Evolutionary conservation across 2,113 vertebrate genomes (phyloP).

Genomic region (Ceyx melanurus): DNA sequence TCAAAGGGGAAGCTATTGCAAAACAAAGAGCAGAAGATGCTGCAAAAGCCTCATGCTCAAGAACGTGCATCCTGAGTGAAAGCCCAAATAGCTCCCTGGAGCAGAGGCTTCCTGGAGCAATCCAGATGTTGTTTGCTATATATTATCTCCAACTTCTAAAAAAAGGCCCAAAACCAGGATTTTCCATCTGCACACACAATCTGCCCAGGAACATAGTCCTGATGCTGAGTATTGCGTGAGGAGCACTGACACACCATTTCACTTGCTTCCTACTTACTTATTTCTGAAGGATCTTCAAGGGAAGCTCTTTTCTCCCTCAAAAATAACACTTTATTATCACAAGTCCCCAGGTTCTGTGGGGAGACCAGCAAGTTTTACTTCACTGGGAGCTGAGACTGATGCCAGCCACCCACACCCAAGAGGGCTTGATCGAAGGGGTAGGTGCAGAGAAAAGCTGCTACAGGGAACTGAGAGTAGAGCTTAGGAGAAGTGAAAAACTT

Average conservation of each 20-base stretch:
- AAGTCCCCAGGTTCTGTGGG: neutral
- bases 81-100: neutral
- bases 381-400: neutral
- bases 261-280: neutral
- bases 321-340: neutral
- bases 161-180: accelerated
- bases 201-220: neutral
- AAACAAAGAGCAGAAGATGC: neutral
- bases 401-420: accelerated
- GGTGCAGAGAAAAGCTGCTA: neutral
- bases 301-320: neutral
- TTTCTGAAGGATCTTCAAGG: neutral
- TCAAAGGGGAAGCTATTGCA: neutral
- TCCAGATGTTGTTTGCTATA: neutral
- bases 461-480: neutral
- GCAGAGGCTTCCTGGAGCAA: neutral
- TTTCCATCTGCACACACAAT: neutral
- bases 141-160: neutral
- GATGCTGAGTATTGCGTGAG: neutral
- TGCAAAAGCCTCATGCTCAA: neutral
- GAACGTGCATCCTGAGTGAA: neutral
- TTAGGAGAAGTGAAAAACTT: neutral
- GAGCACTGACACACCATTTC: neutral
- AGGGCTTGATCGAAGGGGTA: neutral
- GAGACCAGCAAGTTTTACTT: neutral